Base-by-base conservation (phyloP, 92 coral and sea anemone species). In the Porites cylindrica region DNA sequence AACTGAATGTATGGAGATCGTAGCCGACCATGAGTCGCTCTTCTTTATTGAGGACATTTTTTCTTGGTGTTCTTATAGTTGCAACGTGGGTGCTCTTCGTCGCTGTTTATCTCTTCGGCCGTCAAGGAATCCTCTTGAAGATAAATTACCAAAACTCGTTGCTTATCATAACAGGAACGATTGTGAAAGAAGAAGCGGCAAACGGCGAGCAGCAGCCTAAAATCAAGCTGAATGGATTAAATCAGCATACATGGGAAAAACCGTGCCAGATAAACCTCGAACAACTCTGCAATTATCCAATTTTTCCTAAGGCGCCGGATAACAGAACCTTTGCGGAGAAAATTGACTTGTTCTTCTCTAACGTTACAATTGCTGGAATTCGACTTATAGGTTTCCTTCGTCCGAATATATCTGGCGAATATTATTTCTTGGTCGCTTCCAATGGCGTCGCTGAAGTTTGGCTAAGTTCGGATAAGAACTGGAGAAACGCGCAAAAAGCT, bases 361-460 rank as follows among this genome's bases (percentile, higher is more conserved):
- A 7, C 66, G 23, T 23, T 47, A 23, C 19, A 16, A 10, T 50
- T 2, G 65, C 24, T 20, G 53, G 80, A 12, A 65, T 66, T 17
- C 83, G 93, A n/a, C 72, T 93, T 9, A 82, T 93, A 66, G 95
- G 93, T 0, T 93, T 75, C n/a, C 23, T 93, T 29, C 88, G 83
- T 54, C 84, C 91, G 1, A 84, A 83, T n/a, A 3, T n/a, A 26
- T 72, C 84, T 14, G 93, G 93, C 52, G 78, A 50, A 1, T 87
- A 72, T 85, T n/a, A 51, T 4, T 93, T 93, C 56, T 68, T 90
- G 8, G 19, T 90, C 16, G 83, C 85, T 20, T 77, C 92, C 7
- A 85, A 89, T 72, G 92, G 82, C 59, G 82, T 85, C 18, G 82
- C 92, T 1, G 92, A 89, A 47, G 80, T 89, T 24, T 83, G 92